Evolutionary conservation across 2,113 vertebrate species (phyloP).

Genomic region (Columba livia): DNA sequence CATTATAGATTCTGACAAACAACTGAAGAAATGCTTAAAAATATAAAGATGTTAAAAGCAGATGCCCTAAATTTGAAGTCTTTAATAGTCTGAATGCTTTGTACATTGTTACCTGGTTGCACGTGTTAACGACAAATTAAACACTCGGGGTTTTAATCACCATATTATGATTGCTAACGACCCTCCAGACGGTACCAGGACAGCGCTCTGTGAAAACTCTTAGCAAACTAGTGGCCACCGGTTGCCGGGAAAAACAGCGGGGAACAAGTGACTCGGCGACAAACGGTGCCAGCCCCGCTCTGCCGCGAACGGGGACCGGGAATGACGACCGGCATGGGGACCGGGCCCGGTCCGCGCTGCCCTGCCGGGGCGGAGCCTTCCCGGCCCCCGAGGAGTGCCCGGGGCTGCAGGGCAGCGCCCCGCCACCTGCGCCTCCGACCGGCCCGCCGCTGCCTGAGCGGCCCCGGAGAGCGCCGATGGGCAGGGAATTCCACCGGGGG

Average conservation of each 20-base stretch:
- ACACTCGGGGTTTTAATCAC: rapidly evolving
- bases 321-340: too few species aligned
- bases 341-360: neutral
- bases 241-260: rapidly evolving
- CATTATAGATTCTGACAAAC: neutral
- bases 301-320: neutral
- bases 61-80: rapidly evolving
- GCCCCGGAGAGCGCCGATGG: neutral
- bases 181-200: neutral
- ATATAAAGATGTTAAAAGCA: neutral
- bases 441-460: neutral
- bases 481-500: neutral
- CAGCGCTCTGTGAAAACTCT: neutral
- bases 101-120: rapidly evolving
- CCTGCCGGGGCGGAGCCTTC: neutral
- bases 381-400: neutral
- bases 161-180: rapidly evolving
- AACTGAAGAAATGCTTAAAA: neutral
- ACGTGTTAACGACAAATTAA: rapidly evolving
- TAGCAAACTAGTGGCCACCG: neutral
- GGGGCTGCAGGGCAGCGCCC: neutral
- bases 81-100: neutral
- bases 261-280: rapidly evolving
- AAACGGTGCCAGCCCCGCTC: neutral
- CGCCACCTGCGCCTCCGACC: neutral